Conservation (phyloP, 2,797 vertebrate genomes). For the Sebastes nivosus region DNA sequence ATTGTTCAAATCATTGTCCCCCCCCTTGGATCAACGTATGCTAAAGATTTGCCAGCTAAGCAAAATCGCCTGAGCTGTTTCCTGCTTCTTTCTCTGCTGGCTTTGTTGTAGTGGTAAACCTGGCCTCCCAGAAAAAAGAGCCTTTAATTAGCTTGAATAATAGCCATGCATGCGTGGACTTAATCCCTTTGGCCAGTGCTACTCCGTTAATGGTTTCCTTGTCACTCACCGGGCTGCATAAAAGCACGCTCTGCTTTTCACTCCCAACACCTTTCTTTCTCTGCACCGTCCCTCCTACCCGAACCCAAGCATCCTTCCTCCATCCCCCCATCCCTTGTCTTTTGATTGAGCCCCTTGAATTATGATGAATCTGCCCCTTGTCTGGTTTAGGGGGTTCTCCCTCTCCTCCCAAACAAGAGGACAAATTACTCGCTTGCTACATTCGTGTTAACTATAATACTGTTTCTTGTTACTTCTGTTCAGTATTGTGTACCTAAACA, state of each 20-base stretch:
- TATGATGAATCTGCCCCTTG: conserved; percentile 69
- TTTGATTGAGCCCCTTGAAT: conserved; percentile 66
- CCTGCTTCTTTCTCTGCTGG: conserved; percentile 75
- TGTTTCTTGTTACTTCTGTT: neutral
- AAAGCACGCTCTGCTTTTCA: conserved; percentile 82
- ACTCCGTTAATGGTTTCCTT: conserved; percentile 85
- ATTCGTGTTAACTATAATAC: conserved; percentile 54
- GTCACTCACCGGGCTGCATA: conserved; percentile 83
- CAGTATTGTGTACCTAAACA: neutral
- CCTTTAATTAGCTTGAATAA: conserved; percentile 87
- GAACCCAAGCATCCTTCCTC: conserved; percentile 61
- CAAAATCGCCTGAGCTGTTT: conserved; percentile 76
- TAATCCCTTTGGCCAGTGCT: conserved; percentile 82
- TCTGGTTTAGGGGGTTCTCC: conserved; percentile 49
- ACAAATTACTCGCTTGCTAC: conserved; percentile 67
- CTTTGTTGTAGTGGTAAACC: conserved; percentile 82
- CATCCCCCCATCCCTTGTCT: conserved; percentile 35
- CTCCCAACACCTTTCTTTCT: conserved; percentile 75
- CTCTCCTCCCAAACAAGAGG: conserved; percentile 46
- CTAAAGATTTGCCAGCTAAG: conserved; percentile 70
- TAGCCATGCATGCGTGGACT: conserved; percentile 84
- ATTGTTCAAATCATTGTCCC: conserved; percentile 57
- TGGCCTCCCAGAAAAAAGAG: conserved; percentile 77
- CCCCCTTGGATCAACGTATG: conserved; percentile 51
- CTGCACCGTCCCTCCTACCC: conserved; percentile 41